Percentiles rank a stretch among this genome's conserved stretches.
Conservation (phyloP, 2,113 vertebrate genomes). For the Hippocampus comes region DNA sequence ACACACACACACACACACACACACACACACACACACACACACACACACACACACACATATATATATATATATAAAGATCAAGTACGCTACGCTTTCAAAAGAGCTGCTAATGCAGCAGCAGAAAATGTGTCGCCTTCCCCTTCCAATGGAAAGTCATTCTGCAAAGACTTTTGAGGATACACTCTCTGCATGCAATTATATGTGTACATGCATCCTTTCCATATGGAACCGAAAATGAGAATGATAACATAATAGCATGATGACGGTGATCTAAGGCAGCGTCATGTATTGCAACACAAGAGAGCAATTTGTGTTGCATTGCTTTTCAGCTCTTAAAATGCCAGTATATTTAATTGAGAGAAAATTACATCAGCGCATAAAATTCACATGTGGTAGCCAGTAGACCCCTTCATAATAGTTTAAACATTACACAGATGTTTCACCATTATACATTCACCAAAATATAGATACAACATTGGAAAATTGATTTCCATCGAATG, state of each 20-base stretch:
- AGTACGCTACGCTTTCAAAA: constrained; percentile 1
- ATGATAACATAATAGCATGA: not conserved
- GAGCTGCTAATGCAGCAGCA: not conserved
- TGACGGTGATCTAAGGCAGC: not conserved
- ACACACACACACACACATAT: too few relatives aligned
- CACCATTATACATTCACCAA: not conserved
- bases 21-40: too few relatives aligned
- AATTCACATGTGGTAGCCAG: not conserved
- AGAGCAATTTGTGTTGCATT: not conserved
- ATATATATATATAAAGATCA: too few relatives aligned
- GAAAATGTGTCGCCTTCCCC: constrained; percentile 4
- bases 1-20: too few relatives aligned
- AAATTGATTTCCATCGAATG: not conserved
- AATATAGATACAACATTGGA: not conserved
- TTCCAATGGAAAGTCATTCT: constrained; percentile 1
- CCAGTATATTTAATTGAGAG: not conserved
- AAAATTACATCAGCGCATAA: not conserved
- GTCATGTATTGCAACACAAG: not conserved
- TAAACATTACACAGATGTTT: constrained; percentile 7
- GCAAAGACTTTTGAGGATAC: not conserved
- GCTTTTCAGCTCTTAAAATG: not conserved
- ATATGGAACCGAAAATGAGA: not conserved
- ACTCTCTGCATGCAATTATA: not conserved
- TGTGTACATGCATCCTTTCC: not conserved
- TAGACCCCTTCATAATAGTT: constrained; percentile 21